Percentiles rank a stretch among this genome's conserved stretches.
These are phyloP conservation scores for Meloidogyne hapla DNA, from an alignment of 1,140 invertebrate species.

Conservation along the genomic window DNA sequence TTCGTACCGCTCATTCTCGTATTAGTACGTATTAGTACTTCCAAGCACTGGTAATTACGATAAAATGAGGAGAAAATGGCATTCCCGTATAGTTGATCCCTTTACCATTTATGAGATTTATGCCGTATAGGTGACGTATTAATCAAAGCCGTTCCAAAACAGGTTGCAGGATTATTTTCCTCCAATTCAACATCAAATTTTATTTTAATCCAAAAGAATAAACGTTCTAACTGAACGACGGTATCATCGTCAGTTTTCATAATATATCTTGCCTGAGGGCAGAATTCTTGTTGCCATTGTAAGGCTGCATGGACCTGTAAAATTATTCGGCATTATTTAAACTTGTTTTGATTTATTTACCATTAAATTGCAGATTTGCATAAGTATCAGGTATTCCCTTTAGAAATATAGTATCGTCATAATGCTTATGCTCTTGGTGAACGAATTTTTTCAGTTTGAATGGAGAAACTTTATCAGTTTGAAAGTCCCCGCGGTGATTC, in stretches of 20 bases:
- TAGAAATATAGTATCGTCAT: background rate
- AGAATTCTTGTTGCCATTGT: conserved; percentile 35
- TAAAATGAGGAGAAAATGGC: too few relatives aligned
- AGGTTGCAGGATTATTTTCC: background rate
- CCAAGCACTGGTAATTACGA: too few relatives aligned
- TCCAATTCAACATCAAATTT: conserved; percentile 3
- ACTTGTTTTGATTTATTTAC: background rate
- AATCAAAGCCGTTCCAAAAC: conserved; percentile 14
- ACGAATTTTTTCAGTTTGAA: background rate
- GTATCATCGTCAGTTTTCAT: conserved; percentile 41
- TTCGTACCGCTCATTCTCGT: too few relatives aligned
- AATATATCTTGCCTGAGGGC: conserved; percentile 25
- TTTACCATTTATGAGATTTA: conserved; percentile 20
- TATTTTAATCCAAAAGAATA: conserved; percentile 26
- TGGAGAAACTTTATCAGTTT: background rate
- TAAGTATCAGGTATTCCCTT: conserved; percentile 14
- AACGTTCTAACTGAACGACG: conserved; percentile 28
- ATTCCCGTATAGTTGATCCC: too few relatives aligned
- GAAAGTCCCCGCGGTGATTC: background rate
- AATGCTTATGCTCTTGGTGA: background rate
- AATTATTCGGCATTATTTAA: too few relatives aligned
- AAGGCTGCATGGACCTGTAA: conserved; percentile 31
- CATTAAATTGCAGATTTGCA: background rate
- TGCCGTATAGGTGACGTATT: background rate
- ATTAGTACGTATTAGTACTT: too few relatives aligned